phyloP scores from a whole-genome alignment of 2,888 invertebrate genomes.

The Drosophila planitibia region DNA sequence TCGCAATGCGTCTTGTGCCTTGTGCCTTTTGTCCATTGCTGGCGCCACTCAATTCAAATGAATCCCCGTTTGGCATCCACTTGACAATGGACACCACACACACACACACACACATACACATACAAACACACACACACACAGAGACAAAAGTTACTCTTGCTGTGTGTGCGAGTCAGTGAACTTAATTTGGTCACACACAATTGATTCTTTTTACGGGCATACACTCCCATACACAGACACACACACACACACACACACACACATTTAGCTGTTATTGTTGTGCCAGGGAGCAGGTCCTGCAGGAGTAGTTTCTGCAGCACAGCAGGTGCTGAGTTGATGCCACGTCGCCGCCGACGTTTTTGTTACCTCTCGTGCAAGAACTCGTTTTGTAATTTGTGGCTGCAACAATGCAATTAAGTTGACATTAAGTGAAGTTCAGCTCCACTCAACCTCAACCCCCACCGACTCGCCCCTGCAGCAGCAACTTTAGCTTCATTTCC shows the following conservation, averaged over 20 bases:
- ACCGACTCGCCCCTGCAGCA: background rate
- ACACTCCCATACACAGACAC: conserved; percentile 28
- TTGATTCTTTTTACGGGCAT: conserved; percentile 79
- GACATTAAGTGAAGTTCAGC: conserved; percentile 80
- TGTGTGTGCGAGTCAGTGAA: conserved; percentile 72
- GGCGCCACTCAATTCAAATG: conserved; percentile 74
- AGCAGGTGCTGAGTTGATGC: conserved; percentile 31
- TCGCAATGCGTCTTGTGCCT: conserved; percentile 12
- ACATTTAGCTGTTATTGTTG: conserved; percentile 57
- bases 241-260: conserved; percentile 11
- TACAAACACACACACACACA: background rate
- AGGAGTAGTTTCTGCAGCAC: conserved; percentile 9
- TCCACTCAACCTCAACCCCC: conserved; percentile 16
- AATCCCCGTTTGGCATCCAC: conserved; percentile 74
- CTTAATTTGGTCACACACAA: conserved; percentile 85
- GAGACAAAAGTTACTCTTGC: background rate
- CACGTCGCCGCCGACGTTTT: conserved; percentile 59
- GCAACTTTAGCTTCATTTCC: conserved; percentile 11
- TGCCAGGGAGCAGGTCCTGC: conserved; percentile 14
- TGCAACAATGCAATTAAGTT: conserved; percentile 82
- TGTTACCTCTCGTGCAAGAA: conserved; percentile 70
- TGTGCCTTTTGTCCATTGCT: conserved; percentile 44
- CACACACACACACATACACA: background rate
- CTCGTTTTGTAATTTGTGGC: conserved; percentile 83
- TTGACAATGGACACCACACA: conserved; percentile 69